Evolutionary conservation across 2,888 invertebrate genomes (phyloP), one percentile per base, ranked within the genome.

Genomic region (Blastobasis adustella): DNA sequence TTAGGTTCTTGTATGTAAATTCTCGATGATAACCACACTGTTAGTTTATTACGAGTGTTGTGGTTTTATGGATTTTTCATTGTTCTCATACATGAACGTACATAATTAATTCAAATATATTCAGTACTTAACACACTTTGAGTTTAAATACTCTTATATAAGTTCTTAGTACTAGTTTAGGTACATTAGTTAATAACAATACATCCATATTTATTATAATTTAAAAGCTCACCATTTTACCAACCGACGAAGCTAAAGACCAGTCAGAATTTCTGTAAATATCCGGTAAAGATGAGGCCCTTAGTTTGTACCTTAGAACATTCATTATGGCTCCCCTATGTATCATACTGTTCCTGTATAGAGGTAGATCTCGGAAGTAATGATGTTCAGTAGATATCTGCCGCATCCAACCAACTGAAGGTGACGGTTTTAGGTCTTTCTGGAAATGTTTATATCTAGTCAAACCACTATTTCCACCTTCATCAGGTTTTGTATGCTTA

Each of bases 201-300:
- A 23, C 3, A 23, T 23, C 23, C 23, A 23, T 23, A 23, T 23
- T 23, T 23, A 23, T 3, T 23, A 2, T 23, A 23, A 23, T 23
- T 23, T 36, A 37, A 40, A 45, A 71, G 71, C 93, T 93, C 87
- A 94, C 94, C 67, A 90, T 90, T 76, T 93, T 93, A 67, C 92
- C 92, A 39, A 93, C 93, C 6, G 82, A 80, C 50, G 85, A 81
- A 43, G 73, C 73, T 49, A 96, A 85, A 0, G 95, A 94, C 66
- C 94, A 93, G 90, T 94, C 93, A 4, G 95, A 96, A 70, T 95
- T 95, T 55, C 92, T 90, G 67, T 94, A 96, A 67, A 98, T 96
- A 76, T 98, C 94, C 0, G 98, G 98, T 69, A 97, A 94, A 49
- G 97, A 97, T 1, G 94, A 95, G 1, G 96, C 95, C 55, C 94